Conservation (phyloP, 2,797 vertebrate species). For the Linurgus olivaceus region DNA sequence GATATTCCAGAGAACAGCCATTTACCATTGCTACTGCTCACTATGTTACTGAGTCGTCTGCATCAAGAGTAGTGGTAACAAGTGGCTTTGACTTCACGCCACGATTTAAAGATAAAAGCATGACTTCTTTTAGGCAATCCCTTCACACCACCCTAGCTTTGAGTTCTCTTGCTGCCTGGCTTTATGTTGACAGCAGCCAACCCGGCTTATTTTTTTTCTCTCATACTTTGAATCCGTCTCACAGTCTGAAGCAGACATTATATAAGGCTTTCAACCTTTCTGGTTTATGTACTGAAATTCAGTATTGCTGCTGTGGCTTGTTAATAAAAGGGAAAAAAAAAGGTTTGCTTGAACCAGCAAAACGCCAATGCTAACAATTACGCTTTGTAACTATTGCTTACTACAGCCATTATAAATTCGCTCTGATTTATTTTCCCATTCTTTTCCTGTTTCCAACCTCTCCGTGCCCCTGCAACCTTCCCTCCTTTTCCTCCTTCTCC, state of each 20-base stretch:
- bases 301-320: conserved; percentile 69
- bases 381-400: conserved; percentile 72
- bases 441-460: conserved; percentile 55
- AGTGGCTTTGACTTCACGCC: conserved; percentile 75
- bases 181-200: conserved; percentile 77
- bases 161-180: conserved; percentile 73
- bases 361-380: conserved; percentile 65
- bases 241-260: conserved; percentile 51
- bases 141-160: conserved; percentile 74
- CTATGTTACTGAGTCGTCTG: conserved; percentile 79
- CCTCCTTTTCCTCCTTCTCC: conserved; percentile 28
- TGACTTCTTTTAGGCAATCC: conserved; percentile 71
- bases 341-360: conserved; percentile 62
- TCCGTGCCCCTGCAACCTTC: conserved; percentile 10
- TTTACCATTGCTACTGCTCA: conserved; percentile 77
- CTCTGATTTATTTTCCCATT: conserved; percentile 75
- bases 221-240: conserved; percentile 58
- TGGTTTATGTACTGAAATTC: conserved; percentile 64
- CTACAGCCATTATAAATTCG: conserved; percentile 55
- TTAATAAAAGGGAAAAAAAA: conserved; percentile 21
- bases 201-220: conserved; percentile 69
- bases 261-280: conserved; percentile 53
- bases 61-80: conserved; percentile 89
- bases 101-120: conserved; percentile 76
- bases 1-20: conserved; percentile 76